These are phyloP conservation scores for Amphiprion clarkii DNA, from an alignment of 2,797 vertebrate species.

Conservation along the genomic window DNA sequence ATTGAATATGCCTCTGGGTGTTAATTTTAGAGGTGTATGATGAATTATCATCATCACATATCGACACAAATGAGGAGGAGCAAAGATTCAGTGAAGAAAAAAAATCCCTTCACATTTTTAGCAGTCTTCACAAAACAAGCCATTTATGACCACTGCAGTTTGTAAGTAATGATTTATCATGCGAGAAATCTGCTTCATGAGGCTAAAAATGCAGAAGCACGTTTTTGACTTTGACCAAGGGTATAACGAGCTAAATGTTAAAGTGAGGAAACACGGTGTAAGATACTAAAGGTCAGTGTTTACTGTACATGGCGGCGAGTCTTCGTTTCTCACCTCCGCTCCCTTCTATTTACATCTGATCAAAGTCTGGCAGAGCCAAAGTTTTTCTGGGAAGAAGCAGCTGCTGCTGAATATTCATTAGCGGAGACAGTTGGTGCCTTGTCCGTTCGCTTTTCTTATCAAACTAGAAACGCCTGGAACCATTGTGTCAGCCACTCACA, in stretches of 20 bases:
- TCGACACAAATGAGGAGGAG: conserved; percentile 3
- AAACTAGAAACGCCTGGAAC: conserved; percentile 72
- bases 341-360: conserved; percentile 64
- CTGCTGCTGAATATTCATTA: conserved; percentile 88
- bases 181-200: conserved; percentile 38
- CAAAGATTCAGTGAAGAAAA: background rate
- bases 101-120: too few relatives aligned
- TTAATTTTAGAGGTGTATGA: conserved; percentile 24
- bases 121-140: conserved; percentile 1
- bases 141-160: conserved; percentile 20
- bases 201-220: conserved; percentile 13
- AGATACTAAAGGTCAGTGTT: conserved; percentile 35
- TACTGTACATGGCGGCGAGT: background rate
- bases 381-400: conserved; percentile 74
- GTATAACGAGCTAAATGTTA: conserved; percentile 17
- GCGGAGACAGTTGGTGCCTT: conserved; percentile 81
- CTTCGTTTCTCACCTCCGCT: conserved; percentile 26
- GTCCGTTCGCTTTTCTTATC: conserved; percentile 80
- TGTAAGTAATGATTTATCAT: conserved; percentile 39
- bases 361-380: conserved; percentile 55
- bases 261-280: conserved; percentile 28
- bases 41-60: conserved; percentile 2
- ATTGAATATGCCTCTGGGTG: conserved; percentile 34
- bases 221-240: conserved; percentile 45
- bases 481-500: conserved; percentile 68